Percentiles rank a stretch among this genome's conserved stretches.
phyloP scores from a whole-genome alignment of 2,113 vertebrate species.

The Speoplatyrhinus poulsoni region DNA sequence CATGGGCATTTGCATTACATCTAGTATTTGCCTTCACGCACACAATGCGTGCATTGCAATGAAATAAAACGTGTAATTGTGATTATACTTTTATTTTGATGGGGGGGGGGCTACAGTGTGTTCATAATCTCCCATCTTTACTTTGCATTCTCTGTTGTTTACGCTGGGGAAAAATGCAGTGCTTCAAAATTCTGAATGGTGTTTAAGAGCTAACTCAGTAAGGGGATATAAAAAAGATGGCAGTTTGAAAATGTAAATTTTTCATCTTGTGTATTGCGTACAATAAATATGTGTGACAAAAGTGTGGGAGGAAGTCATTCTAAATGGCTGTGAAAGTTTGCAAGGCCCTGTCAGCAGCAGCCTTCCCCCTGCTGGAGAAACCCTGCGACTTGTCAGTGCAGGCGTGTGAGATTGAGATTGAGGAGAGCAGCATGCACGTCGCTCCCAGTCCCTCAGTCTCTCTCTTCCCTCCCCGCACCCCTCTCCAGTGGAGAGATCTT shows the following conservation, averaged over 20 bases:
- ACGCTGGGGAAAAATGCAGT: conserved; percentile 54
- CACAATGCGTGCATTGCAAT: too few relatives aligned
- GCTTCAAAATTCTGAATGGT: conserved; percentile 75
- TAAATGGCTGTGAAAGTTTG: conserved; percentile 79
- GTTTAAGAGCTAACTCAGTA: conserved; percentile 66
- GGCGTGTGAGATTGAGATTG: conserved; percentile 75
- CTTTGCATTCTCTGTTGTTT: conserved; percentile 63
- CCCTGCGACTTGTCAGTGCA: conserved; percentile 70
- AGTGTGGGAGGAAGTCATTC: conserved; percentile 78
- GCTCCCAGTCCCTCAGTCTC: conserved; percentile 64
- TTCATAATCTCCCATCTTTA: conserved; percentile 65
- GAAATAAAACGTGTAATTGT: conserved; percentile 22
- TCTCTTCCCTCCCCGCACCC: conserved; percentile 29
- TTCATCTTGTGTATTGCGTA: conserved; percentile 72
- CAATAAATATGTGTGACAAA: conserved; percentile 77
- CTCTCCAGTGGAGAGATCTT: conserved; percentile 78
- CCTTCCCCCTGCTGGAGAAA: conserved; percentile 70
- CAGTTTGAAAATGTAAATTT: conserved; percentile 73
- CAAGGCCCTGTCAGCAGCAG: conserved; percentile 73
- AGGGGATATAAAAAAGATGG: conserved; percentile 41
- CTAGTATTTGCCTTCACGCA: too few relatives aligned
- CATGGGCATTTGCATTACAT: too few relatives aligned
- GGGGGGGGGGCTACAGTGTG: conserved; percentile 24
- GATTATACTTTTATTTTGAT: too few relatives aligned
- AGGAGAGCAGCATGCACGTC: conserved; percentile 70